These are phyloP conservation scores for Diplazon laetatorius DNA, from an alignment of 2,888 invertebrate genomes.

Conservation along the genomic window DNA sequence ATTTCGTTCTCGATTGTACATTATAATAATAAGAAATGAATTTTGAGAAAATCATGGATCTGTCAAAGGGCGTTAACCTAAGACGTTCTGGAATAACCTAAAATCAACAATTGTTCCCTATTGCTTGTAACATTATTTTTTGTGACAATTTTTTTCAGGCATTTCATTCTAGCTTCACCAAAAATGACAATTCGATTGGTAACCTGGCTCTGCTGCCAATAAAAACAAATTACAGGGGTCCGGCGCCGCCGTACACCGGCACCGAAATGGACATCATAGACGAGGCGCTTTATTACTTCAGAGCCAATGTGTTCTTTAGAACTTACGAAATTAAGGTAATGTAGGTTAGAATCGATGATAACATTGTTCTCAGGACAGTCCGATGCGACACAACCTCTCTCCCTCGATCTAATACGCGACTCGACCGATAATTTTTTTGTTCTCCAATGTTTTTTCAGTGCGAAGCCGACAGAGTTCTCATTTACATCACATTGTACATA, in stretches of 20 bases:
- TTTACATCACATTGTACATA: slow-evolving; percentile 98
- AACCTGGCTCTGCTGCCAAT: slow-evolving; percentile 97
- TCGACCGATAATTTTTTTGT: slow-evolving; percentile 17
- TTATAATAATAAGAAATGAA: not conserved
- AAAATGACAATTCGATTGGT: slow-evolving; percentile 90
- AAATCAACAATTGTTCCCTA: not conserved
- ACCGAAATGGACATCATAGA: slow-evolving; percentile 96
- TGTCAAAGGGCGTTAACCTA: slow-evolving; percentile 63
- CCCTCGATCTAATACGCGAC: no score
- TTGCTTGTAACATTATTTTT: slow-evolving; percentile 9
- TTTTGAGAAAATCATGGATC: not conserved
- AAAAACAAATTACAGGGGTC: slow-evolving; percentile 95
- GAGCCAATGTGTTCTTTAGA: slow-evolving; percentile 99
- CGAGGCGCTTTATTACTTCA: slow-evolving; percentile 98
- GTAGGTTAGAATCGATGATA: not conserved
- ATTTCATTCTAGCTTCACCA: slow-evolving; percentile 95
- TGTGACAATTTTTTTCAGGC: no score
- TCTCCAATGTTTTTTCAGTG: slow-evolving; percentile 85
- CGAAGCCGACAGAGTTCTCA: slow-evolving; percentile 97
- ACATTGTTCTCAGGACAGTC: not conserved
- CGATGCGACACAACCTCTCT: no score
- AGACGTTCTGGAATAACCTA: no score
- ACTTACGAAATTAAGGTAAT: slow-evolving; percentile 98
- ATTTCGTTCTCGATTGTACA: not conserved
- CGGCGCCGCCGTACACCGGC: slow-evolving; percentile 87